These are phyloP conservation scores for Solea solea DNA, from an alignment of 2,113 vertebrate species.

Conservation along the genomic window DNA sequence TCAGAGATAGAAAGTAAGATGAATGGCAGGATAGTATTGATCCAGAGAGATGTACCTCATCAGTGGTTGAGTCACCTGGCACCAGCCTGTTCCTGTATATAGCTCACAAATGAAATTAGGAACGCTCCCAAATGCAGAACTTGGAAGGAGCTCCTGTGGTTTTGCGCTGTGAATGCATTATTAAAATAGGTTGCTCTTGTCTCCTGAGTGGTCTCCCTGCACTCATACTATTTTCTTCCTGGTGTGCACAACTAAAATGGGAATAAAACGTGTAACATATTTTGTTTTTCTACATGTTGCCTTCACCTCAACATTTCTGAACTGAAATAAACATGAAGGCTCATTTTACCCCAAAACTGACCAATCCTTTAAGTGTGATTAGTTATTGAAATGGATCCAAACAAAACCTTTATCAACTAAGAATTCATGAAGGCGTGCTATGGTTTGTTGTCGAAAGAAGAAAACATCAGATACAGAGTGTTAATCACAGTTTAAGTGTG, in stretches of 20 bases:
- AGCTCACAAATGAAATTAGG: constrained; percentile 66
- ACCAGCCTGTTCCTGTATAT: constrained; percentile 27
- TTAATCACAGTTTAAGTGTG: neutral
- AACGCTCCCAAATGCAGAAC: constrained; percentile 44
- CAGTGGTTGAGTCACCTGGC: constrained; percentile 59
- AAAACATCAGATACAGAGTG: neutral
- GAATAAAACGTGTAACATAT: constrained; percentile 32
- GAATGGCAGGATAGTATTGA: constrained; percentile 41
- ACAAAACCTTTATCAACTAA: neutral
- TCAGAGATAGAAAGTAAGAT: constrained; percentile 34
- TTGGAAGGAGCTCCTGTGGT: constrained; percentile 45
- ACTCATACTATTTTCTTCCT: constrained; percentile 38
- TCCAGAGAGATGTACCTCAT: constrained; percentile 26
- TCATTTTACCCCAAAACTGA: neutral
- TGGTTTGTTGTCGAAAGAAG: neutral
- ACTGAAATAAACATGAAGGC: constrained; percentile 22
- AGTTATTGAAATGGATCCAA: neutral
- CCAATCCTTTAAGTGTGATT: neutral
- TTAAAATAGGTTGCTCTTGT: constrained; percentile 62
- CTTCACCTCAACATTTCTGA: neutral
- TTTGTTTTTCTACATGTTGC: constrained; percentile 33
- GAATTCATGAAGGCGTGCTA: neutral
- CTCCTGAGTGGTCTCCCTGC: constrained; percentile 50
- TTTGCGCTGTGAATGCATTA: constrained; percentile 63
- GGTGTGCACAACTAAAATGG: constrained; percentile 39